A percentile compares a stretch with the other conserved stretches of the same genome.
phyloP scores from a whole-genome alignment of 2,113 vertebrate genomes.

The Rhinoptilus africanus region DNA sequence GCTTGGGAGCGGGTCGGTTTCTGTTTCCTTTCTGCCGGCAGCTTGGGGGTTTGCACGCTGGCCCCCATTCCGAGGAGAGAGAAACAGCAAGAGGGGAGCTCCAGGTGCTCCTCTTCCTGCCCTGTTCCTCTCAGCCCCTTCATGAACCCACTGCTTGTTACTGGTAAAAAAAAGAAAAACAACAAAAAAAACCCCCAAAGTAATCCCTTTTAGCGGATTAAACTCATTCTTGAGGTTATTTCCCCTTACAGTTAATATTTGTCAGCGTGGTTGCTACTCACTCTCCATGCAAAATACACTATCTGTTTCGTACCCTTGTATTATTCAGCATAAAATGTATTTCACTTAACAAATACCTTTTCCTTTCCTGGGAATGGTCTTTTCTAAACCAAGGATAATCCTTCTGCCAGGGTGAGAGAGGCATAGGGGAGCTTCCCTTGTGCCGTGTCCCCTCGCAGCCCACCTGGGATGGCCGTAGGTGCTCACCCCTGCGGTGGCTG shows the following conservation, averaged over 20 bases:
- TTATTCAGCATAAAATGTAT: neutral
- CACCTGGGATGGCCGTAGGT: rapidly evolving
- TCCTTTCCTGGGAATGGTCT: neutral
- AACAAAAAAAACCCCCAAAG: neutral
- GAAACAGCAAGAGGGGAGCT: neutral
- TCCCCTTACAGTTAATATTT: neutral
- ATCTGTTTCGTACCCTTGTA: neutral
- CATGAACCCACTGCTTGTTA: neutral
- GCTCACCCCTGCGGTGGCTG: rapidly evolving
- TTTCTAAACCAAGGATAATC: neutral
- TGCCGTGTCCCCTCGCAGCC: too few species aligned
- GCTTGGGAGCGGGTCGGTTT: neutral
- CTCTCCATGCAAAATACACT: neutral
- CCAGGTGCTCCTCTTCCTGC: neutral
- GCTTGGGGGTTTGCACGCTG: neutral
- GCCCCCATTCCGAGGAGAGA: neutral
- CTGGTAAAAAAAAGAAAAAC: neutral
- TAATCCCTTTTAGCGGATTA: neutral
- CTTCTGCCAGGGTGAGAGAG: neutral
- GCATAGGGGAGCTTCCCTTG: neutral
- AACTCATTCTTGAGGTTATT: neutral
- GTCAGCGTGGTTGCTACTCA: neutral
- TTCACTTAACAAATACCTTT: neutral
- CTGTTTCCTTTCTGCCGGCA: neutral
- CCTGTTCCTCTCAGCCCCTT: neutral